phyloP scores from a whole-genome alignment of 2,113 vertebrate species.

The Brachypteracias leptosomus region DNA sequence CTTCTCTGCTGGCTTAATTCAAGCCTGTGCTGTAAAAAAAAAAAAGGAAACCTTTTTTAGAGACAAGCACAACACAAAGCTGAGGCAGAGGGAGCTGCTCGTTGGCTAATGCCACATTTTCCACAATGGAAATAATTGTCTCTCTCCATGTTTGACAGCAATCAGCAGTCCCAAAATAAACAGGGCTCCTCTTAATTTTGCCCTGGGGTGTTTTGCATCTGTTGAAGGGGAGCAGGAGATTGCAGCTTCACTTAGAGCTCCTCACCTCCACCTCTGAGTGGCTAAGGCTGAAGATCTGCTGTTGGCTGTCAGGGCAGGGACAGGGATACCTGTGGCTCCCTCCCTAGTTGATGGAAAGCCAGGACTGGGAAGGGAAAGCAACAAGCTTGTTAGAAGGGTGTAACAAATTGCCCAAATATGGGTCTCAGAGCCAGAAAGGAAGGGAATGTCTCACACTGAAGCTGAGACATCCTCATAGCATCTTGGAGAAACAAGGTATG shows the following conservation, averaged over 20 bases:
- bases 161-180: constrained; percentile 2
- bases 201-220: constrained; percentile 17
- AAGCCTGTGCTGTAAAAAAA: background rate
- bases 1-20: constrained; percentile 42
- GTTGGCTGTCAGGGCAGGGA: background rate
- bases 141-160: background rate
- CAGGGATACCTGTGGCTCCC: background rate
- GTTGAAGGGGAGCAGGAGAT: background rate
- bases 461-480: fast-evolving
- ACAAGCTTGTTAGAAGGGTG: background rate
- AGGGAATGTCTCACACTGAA: background rate
- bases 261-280: background rate
- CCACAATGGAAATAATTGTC: constrained; percentile 37
- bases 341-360: background rate
- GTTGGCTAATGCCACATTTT: constrained; percentile 25
- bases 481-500: background rate
- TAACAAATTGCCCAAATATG: background rate
- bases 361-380: background rate
- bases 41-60: constrained; percentile 27
- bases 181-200: constrained; percentile 23
- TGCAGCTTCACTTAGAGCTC: background rate
- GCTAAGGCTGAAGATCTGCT: background rate
- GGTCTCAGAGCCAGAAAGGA: background rate
- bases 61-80: constrained; percentile 3
- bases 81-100: background rate